Percentiles rank a stretch among this genome's conserved stretches.
Conservation (phyloP, 2,888 invertebrate species). For the Scaptomyza polygonia region DNA sequence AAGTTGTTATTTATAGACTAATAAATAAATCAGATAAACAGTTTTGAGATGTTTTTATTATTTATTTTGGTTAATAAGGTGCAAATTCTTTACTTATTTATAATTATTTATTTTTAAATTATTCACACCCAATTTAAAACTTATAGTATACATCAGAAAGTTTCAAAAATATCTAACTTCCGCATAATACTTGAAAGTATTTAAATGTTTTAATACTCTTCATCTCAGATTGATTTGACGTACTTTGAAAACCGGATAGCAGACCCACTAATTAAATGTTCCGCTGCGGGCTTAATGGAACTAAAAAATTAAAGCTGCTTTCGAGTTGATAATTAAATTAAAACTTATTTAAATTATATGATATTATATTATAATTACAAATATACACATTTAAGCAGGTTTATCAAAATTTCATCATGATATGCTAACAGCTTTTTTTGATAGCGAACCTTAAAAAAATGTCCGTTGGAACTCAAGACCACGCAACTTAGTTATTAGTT, state of each 20-base stretch:
- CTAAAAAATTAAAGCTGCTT: background rate
- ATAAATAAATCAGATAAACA: background rate
- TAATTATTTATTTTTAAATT: background rate
- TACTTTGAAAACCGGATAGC: no score
- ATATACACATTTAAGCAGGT: background rate
- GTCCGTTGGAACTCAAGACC: no score
- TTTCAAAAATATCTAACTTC: background rate
- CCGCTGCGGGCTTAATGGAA: background rate
- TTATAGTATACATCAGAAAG: background rate
- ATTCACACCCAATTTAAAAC: background rate
- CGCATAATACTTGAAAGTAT: background rate
- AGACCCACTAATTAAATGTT: background rate
- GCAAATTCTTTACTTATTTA: background rate
- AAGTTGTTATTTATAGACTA: background rate
- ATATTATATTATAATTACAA: background rate
- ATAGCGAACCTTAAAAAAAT: no score
- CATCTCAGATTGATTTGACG: no score
- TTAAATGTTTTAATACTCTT: background rate
- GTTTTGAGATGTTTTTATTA: background rate
- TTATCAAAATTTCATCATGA: background rate
- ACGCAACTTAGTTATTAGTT: background rate
- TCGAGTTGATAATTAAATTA: conserved; percentile 3
- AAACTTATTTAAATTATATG: background rate
- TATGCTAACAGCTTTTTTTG: background rate
- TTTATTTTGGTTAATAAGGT: background rate